These are phyloP conservation scores for Rhyzopertha dominica DNA, from an alignment of 1,140 invertebrate species.

Conservation along the genomic window DNA sequence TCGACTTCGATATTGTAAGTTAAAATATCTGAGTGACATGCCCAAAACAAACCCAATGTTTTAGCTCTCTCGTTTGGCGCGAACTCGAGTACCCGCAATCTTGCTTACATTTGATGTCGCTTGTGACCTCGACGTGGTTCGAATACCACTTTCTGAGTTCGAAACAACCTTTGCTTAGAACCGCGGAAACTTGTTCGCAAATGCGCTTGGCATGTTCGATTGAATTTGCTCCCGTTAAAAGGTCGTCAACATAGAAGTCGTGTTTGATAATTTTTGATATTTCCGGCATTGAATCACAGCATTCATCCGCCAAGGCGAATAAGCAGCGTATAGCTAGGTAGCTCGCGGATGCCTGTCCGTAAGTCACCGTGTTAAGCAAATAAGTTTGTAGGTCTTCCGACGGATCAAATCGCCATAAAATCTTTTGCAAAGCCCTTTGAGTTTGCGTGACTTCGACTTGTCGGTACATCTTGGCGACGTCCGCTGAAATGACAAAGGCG, in stretches of 20 bases:
- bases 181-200: constrained; percentile 9
- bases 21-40: no score
- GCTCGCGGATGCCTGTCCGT: constrained; percentile 25
- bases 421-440: constrained; percentile 37
- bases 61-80: no score
- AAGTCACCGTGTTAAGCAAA: constrained; percentile 32
- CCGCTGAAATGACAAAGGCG: constrained; percentile 4
- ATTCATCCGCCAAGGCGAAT: constrained; percentile 23
- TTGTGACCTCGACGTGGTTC: no score
- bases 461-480: constrained; percentile 26
- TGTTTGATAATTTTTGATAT: constrained; percentile 13
- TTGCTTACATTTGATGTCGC: no score
- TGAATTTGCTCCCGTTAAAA: constrained; percentile 23
- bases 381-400: constrained; percentile 27
- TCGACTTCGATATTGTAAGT: no score
- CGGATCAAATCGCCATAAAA: constrained; percentile 39
- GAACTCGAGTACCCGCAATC: no score
- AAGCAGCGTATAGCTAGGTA: constrained; percentile 28
- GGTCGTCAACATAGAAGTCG: constrained; percentile 36
- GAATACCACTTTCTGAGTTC: no score
- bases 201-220: constrained; percentile 11
- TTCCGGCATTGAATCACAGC: constrained; percentile 19
- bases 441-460: constrained; percentile 15
- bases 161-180: constrained; percentile 36
- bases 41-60: no score